Percentiles rank a stretch among this genome's conserved stretches.
Evolutionary conservation across 2,797 vertebrate species (phyloP).

Genomic region (Hydrolagus colliei): DNA sequence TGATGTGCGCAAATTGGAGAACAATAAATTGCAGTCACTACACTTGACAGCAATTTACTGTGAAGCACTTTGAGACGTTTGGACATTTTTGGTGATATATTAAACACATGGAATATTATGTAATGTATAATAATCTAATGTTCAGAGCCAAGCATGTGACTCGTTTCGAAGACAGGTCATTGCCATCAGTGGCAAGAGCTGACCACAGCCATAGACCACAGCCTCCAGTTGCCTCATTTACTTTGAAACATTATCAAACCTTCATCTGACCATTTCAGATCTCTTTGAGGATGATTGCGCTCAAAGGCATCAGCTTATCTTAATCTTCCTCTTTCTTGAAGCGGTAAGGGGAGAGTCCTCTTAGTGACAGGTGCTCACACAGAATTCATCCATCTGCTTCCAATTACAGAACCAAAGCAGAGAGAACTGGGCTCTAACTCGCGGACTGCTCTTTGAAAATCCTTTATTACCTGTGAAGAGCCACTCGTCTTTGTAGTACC

Average conservation of each 20-base stretch:
- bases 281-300: background rate
- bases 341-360: constrained; percentile 38
- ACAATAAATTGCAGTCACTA: no score
- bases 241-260: no score
- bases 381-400: constrained; percentile 45
- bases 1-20: no score
- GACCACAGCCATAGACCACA: background rate
- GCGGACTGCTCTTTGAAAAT: constrained; percentile 72
- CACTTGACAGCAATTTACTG: no score
- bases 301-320: constrained; percentile 38
- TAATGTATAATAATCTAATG: no score
- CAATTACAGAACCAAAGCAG: constrained; percentile 45
- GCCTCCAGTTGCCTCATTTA: no score
- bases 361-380: constrained; percentile 39
- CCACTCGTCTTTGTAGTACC: constrained; percentile 71
- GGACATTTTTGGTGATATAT: no score
- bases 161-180: background rate
- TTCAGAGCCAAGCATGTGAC: no score
- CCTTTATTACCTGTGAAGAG: constrained; percentile 73
- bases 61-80: no score
- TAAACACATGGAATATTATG: no score
- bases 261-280: background rate
- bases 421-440: constrained; percentile 40
- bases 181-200: background rate
- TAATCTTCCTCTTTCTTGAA: constrained; percentile 42